Evolutionary conservation across 2,113 vertebrate species (phyloP), one percentile per base, ranked within the genome.

Genomic region (Oplegnathus fasciatus): DNA sequence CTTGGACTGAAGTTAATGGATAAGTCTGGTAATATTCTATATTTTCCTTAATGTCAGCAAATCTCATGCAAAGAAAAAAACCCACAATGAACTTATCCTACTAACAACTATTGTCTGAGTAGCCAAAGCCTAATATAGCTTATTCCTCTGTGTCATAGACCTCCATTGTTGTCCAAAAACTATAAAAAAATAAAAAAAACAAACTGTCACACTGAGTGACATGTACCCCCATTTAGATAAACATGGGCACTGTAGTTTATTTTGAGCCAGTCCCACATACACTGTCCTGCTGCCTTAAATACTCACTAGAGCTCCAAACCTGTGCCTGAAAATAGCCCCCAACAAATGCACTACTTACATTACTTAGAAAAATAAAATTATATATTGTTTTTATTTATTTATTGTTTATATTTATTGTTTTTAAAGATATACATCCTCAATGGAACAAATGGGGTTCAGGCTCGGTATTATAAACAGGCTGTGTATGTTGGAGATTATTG

Each of bases 141-240:
- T 74, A 37, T 66, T 58, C 11, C 2, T 26, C 48, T 57, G 2
- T 44, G n/a, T 6, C 34, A 37, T 37, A 37, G 34, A 22, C 22
- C 1, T 34, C 8, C 40, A 44, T 20, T 48, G 15, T 46, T 75
- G 40, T 75, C 58, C 37, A 68, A 69, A 46, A 58, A 67, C 15
- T 14, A 44, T 11, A 2, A 11, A 44, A 44, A 10, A 44, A 44
- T 10, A 13, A 44, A 1, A 2, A 10, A 76, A 60, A 15, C 32
- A 77, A 46, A 34, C 37, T 32, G 15, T 65, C 68, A 18, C 24
- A 42, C 57, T 34, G 46, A 24, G 40, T 70, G 50, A 88, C 70
- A 60, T 62, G 28, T 32, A 34, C 6, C 57, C 24, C 76, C 54
- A 32, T 82, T 87, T 54, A 10, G 55, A 68, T 68, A 26, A 57